Evolutionary conservation across 2,113 vertebrate species (phyloP).

Genomic region (Theristicus caerulescens): DNA sequence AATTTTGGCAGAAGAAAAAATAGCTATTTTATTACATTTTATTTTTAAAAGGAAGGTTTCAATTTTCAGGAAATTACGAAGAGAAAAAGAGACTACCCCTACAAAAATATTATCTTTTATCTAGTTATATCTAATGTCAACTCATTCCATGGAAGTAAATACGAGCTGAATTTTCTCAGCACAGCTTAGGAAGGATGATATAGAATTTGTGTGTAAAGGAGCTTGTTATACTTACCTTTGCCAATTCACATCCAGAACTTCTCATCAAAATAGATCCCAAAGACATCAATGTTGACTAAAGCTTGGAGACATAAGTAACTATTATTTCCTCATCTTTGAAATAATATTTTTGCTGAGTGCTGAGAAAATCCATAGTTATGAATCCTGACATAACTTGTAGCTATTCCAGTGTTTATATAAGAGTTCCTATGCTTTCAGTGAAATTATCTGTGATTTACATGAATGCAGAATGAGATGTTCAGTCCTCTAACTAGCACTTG

Average conservation of each 20-base stretch:
- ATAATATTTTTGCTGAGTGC: neutral
- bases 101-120: neutral
- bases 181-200: neutral
- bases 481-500: neutral
- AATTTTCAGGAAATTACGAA: neutral
- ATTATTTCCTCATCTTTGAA: neutral
- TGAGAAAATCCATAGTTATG: neutral
- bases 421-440: neutral
- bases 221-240: neutral
- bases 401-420: neutral
- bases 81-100: neutral
- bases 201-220: neutral
- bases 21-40: neutral
- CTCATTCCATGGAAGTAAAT: neutral
- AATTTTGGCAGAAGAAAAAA: neutral
- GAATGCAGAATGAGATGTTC: neutral
- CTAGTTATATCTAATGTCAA: neutral
- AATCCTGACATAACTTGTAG: neutral
- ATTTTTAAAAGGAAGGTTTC: neutral
- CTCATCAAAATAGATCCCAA: neutral
- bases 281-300: neutral
- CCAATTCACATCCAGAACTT: neutral
- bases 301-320: neutral
- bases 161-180: neutral
- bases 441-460: neutral